phyloP scores from a whole-genome alignment of 1,140 invertebrate species.

The Oncopodura yosiiana region DNA sequence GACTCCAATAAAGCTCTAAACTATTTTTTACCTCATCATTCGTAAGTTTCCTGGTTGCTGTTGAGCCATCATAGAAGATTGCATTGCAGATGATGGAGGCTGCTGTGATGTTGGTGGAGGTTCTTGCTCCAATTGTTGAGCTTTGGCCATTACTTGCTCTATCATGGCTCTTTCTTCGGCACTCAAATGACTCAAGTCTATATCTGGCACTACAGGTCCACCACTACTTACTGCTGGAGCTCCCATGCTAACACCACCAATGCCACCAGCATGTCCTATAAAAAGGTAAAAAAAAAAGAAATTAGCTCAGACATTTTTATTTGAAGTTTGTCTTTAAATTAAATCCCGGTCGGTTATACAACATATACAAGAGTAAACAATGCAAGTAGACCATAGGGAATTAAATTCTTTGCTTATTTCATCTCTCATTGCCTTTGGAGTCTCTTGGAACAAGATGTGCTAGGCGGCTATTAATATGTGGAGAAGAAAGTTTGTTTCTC shows the following conservation, averaged over 20 bases:
- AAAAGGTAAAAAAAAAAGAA: conserved; percentile 1
- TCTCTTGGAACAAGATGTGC: too few relatives aligned
- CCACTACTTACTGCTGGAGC: conserved; percentile 10
- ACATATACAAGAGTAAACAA: too few relatives aligned
- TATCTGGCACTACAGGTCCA: conserved; percentile 41
- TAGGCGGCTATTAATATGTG: too few relatives aligned
- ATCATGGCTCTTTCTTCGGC: conserved; percentile 52
- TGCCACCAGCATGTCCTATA: neutral
- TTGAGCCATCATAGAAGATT: too few relatives aligned
- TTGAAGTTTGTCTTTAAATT: neutral
- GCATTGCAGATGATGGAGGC: too few relatives aligned
- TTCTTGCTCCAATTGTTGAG: conserved; percentile 45
- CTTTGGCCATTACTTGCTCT: conserved; percentile 52
- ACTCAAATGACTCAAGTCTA: conserved; percentile 52
- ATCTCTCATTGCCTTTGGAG: too few relatives aligned
- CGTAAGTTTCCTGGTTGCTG: conserved; percentile 20
- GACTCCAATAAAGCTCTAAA: too few relatives aligned
- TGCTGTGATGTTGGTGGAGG: conserved; percentile 23
- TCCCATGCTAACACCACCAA: neutral
- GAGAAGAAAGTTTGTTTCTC: too few relatives aligned
- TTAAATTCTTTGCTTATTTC: too few relatives aligned
- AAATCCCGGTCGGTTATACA: too few relatives aligned
- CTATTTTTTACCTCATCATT: conserved; percentile 30
- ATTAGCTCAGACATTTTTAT: neutral
- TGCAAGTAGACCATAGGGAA: too few relatives aligned